phyloP scores from a whole-genome alignment of 2,888 invertebrate species.

The Syrphus vitripennis region DNA sequence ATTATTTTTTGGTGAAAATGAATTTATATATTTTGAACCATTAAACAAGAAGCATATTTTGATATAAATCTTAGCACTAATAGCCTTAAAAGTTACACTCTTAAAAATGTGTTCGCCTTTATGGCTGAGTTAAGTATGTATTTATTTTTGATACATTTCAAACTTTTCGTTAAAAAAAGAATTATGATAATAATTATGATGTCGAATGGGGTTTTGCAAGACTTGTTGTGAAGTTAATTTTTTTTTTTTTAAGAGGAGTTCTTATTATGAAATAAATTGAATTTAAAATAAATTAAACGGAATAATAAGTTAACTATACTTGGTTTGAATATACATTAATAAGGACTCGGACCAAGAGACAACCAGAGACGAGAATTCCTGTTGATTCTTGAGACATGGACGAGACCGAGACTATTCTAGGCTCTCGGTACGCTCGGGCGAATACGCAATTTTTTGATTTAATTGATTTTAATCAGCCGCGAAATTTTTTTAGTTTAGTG shows the following conservation, averaged over 20 bases:
- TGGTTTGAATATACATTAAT: too few relatives aligned
- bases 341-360: too few relatives aligned
- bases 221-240: too few relatives aligned
- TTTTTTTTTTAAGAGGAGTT: neutral
- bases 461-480: too few relatives aligned
- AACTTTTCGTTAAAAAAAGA: neutral
- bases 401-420: too few relatives aligned
- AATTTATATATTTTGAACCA: neutral
- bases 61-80: slow-evolving; percentile 1
- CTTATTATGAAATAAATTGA: neutral
- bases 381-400: too few relatives aligned
- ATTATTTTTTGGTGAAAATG: neutral
- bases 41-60: neutral
- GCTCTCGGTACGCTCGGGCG: too few relatives aligned
- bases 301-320: too few relatives aligned
- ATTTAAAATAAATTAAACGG: too few relatives aligned
- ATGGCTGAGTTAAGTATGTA: neutral
- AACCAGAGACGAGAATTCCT: too few relatives aligned
- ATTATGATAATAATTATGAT: neutral
- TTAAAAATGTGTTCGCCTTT: neutral
- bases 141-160: neutral
- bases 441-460: too few relatives aligned
- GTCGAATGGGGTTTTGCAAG: neutral
- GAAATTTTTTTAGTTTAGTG: too few relatives aligned
- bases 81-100: neutral